Evolutionary conservation across 2,888 invertebrate species (phyloP), one percentile per base, ranked within the genome.

Genomic region (Formica aserva): DNA sequence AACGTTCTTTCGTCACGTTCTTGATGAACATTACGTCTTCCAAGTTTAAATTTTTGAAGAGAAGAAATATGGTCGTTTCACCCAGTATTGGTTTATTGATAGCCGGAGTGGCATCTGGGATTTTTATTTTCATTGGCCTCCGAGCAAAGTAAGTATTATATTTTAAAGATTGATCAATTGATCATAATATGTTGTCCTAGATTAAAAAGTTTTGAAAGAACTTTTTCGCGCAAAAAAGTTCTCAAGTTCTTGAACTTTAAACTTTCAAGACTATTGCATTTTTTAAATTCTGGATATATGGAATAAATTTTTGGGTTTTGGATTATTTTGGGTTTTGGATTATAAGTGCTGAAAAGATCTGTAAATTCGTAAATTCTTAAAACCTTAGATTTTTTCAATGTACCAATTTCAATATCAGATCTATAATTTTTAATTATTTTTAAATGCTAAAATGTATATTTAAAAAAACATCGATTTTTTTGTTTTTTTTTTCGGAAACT

Each of bases 101-200:
- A 69, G 97, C 96, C n/a, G 97, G 97, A 13, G 95, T 97, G 85
- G 95, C 97, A 41, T 97, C 97, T 9, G 97, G 97, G 52, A 96
- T 97, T 94, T 97, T 97, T 91, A 95, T 97, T 76, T 93, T 96
- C 87, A 95, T 96, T 29, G 96, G 96, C 89, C 89, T 96, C 75
- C 95, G 96, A 94, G 95, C 95, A 76, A 95, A 95, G 96, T 97
- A 95, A 96, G 96, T 94, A 32, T n/a, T 48, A 65, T 5, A 18
- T 26, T 74, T 22, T 74, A 18, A 29, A 74, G 15, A 63, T 55
- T 55, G 26, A 5, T 32, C 6, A 2, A 71, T 62, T 63, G 15
- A 45, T 62, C 15, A 1, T 26, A 45, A 45, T 66, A 26, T 45
- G 26, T 66, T 45, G 1, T 41, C 3, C 15, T 41, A 45, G 9